These are phyloP conservation scores for Atlantisia rogersi DNA, from an alignment of 2,113 vertebrate genomes.

Conservation along the genomic window DNA sequence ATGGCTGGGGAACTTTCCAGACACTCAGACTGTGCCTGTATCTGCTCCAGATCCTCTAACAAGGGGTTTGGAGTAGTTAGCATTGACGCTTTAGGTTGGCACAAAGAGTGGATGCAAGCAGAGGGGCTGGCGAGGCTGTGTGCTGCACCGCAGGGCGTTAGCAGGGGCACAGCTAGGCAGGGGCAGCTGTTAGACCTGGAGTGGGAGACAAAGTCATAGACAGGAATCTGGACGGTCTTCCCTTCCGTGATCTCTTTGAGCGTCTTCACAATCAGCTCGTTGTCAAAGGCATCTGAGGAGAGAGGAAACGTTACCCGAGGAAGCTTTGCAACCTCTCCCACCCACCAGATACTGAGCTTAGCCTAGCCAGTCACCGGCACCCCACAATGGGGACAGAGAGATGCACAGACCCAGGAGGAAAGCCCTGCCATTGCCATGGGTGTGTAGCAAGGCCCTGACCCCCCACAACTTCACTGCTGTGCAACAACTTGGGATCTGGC, in stretches of 20 bases:
- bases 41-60: neutral
- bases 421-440: neutral
- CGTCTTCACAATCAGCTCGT: constrained; percentile 91
- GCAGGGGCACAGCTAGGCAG: neutral
- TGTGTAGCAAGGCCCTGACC: fast-evolving
- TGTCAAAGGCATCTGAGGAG: constrained; percentile 94
- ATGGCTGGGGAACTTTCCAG: neutral
- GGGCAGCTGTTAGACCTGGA: constrained; percentile 82
- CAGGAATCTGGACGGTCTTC: constrained; percentile 92
- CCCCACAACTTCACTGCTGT: neutral
- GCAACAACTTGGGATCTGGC: neutral
- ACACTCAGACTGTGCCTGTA: neutral
- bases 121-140: neutral
- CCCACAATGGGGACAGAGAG: fast-evolving
- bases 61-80: neutral
- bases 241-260: constrained; percentile 89
- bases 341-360: neutral
- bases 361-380: neutral
- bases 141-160: neutral
- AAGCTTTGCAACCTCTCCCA: neutral
- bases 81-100: neutral
- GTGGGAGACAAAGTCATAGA: constrained; percentile 96
- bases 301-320: neutral
- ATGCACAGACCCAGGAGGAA: neutral
- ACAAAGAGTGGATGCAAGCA: fast-evolving